Conservation (phyloP, 2,888 invertebrate genomes). For the Asteroscopus sphinx region DNA sequence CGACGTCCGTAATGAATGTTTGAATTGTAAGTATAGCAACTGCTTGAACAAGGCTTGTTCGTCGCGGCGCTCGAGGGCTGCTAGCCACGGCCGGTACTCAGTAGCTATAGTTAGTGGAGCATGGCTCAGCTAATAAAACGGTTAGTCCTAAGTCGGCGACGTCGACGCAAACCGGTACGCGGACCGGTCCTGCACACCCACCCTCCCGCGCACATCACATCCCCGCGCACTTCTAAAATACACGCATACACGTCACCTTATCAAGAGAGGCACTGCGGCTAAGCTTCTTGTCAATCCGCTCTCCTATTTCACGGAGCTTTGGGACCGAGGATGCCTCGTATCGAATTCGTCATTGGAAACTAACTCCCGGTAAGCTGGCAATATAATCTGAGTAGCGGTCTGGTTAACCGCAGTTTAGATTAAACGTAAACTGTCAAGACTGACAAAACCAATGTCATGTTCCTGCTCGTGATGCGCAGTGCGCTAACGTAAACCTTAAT, state of each 20-base stretch:
- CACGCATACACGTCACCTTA: slow-evolving; percentile 85
- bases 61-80: slow-evolving; percentile 67
- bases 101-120: slow-evolving; percentile 85
- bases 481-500: slow-evolving; percentile 31
- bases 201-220: slow-evolving; percentile 66
- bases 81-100: slow-evolving; percentile 60
- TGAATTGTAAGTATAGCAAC: slow-evolving; percentile 39
- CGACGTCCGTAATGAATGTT: slow-evolving; percentile 37
- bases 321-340: slow-evolving; percentile 71
- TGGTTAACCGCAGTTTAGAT: slow-evolving; percentile 80
- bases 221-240: slow-evolving; percentile 82
- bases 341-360: slow-evolving; percentile 77
- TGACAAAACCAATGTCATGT: slow-evolving; percentile 41
- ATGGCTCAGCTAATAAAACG: slow-evolving; percentile 87
- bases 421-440: slow-evolving; percentile 47
- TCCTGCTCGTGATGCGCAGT: slow-evolving; percentile 38
- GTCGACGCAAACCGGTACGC: slow-evolving; percentile 86
- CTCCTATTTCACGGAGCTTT: slow-evolving; percentile 81
- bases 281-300: slow-evolving; percentile 79
- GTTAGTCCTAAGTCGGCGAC: slow-evolving; percentile 84
- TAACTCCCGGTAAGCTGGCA: slow-evolving; percentile 75
- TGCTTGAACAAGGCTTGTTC: slow-evolving; percentile 59
- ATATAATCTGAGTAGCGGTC: slow-evolving; percentile 73
- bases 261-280: slow-evolving; percentile 80
- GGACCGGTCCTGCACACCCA: slow-evolving; percentile 80